These are phyloP conservation scores for Antheraea mylitta DNA, from an alignment of 1,140 invertebrate genomes.

Conservation along the genomic window DNA sequence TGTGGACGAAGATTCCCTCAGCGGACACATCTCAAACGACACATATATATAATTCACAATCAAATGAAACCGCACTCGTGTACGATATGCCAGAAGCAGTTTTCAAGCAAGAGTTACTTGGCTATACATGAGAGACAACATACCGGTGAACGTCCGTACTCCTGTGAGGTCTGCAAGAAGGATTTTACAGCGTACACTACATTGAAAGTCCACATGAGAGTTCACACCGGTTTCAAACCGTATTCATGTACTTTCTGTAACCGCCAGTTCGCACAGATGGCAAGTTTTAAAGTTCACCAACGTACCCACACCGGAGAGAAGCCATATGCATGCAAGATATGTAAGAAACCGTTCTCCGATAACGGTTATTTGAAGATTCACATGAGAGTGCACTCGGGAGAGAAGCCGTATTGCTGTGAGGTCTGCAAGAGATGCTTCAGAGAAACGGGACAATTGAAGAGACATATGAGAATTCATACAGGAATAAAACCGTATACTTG, in stretches of 20 bases:
- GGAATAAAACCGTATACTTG: conserved; percentile 62
- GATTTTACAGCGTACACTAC: conserved; percentile 73
- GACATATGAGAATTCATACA: conserved; percentile 54
- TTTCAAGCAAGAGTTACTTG: conserved; percentile 84
- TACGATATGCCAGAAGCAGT: conserved; percentile 91
- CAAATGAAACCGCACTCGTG: conserved; percentile 92
- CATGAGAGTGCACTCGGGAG: conserved; percentile 70
- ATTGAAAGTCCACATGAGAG: conserved; percentile 81
- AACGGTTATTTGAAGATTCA: conserved; percentile 71
- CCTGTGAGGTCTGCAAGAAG: conserved; percentile 73
- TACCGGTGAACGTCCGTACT: conserved; percentile 81
- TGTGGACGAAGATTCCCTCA: conserved; percentile 91
- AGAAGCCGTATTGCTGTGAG: conserved; percentile 63
- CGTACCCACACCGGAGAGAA: conserved; percentile 90
- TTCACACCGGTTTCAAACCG: conserved; percentile 81
- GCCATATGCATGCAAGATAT: conserved; percentile 85
- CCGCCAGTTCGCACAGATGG: conserved; percentile 86
- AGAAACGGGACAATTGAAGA: conserved; percentile 62
- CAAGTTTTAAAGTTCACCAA: conserved; percentile 90
- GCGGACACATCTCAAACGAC: conserved; percentile 87
- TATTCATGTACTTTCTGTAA: conserved; percentile 89
- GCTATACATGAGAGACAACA: conserved; percentile 77
- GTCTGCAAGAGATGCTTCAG: conserved; percentile 64
- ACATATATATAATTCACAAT: conserved; percentile 90
- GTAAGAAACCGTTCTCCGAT: conserved; percentile 67